Conservation (phyloP, 1,140 invertebrate species). For the Zaprionus taronus region DNA sequence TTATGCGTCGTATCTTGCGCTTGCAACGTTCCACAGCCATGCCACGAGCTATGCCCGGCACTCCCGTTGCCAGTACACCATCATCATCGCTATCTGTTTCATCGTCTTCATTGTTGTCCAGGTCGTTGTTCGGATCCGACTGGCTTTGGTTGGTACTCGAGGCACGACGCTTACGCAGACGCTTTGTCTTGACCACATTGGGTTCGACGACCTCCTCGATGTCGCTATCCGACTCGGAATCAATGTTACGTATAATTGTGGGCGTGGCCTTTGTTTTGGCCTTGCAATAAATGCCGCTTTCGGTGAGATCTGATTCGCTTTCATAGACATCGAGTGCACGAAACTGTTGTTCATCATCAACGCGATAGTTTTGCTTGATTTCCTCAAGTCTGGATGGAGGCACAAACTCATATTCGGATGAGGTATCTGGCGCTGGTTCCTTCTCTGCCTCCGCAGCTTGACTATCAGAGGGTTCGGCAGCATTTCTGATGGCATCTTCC, state of each 20-base stretch:
- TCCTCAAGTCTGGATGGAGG: conserved; percentile 58
- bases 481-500: conserved; percentile 60
- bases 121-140: conserved; percentile 63
- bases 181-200: conserved; percentile 62
- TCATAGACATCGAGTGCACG: conserved; percentile 79
- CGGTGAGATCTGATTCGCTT: conserved; percentile 80
- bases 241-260: conserved; percentile 66
- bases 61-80: conserved; percentile 55
- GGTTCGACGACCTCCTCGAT: conserved; percentile 52
- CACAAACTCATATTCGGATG: conserved; percentile 69
- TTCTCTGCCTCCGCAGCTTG: not conserved
- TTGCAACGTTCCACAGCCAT: conserved; percentile 73
- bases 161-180: conserved; percentile 71
- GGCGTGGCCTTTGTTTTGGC: conserved; percentile 49
- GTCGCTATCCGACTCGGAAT: conserved; percentile 55
- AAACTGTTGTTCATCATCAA: conserved; percentile 71
- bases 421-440: conserved; percentile 36
- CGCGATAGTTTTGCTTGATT: conserved; percentile 70
- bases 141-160: conserved; percentile 73
- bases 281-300: conserved; percentile 76
- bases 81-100: conserved; percentile 56
- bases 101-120: conserved; percentile 22
- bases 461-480: conserved; percentile 16
- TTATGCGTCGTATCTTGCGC: conserved; percentile 55
- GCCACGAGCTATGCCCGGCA: conserved; percentile 72